Evolutionary conservation across 2,113 vertebrate species (phyloP), one percentile per base, ranked within the genome.

Genomic region (Paralichthys olivaceus): DNA sequence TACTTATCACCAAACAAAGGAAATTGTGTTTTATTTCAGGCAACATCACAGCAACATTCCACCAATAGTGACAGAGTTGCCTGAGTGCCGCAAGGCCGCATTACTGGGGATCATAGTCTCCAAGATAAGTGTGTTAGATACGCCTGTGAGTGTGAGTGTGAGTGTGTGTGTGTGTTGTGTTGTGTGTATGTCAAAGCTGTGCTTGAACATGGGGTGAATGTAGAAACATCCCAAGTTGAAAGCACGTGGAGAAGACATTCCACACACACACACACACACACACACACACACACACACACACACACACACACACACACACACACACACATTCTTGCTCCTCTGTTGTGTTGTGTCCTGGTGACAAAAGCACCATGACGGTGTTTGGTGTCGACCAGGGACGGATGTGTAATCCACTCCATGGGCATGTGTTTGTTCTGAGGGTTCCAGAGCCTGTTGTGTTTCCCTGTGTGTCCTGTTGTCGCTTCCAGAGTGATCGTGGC

Each of bases 321-420:
- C 43, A 71, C 56, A 67, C 51, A 40, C 26, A 14, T 25, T 6
- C 7, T 15, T 25, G 53, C 63, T 45, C 20, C 34, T 63, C 58
- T 57, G 55, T 79, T 15, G 59, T 81, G 71, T 70, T 59, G 54
- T 54, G 66, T 83, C 69, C 76, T 79, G 69, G 70, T 83, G 83
- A 65, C 76, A 80, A 83, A 85, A 74, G 60, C 79, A 66, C 68
- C 82, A 76, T 85, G 84, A 87, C 71, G 58, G 53, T 62, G 71
- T 80, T 84, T 32, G 51, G 63, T 82, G 69, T 87, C 63, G 71
- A 84, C 80, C 77, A 26, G 67, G 63, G 79, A 75, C 68, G 51
- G 72, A 75, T 69, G 65, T 79, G 83, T 91, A 91, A 91, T 91
- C 89, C 89, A 55, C 72, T 81, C 83, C 2, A 55, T 20, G 62